Conservation (phyloP, 2,888 invertebrate species). For the Lycocerus yunnanus region DNA sequence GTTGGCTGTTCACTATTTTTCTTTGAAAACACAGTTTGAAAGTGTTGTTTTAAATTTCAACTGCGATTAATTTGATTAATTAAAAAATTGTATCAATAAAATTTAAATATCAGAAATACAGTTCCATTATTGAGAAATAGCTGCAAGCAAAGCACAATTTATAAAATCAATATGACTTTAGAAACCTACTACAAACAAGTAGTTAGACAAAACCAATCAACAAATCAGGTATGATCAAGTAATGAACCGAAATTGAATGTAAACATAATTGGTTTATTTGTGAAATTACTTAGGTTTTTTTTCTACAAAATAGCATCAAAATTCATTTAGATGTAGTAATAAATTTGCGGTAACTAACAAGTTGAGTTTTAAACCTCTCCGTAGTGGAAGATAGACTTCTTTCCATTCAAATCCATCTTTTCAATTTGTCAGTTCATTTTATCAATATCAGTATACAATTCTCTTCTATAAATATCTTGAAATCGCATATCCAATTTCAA, state of each 20-base stretch:
- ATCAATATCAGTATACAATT: slow-evolving; percentile 24
- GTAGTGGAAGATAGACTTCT: slow-evolving; percentile 11
- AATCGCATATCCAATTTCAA: slow-evolving; percentile 24
- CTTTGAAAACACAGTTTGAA: background rate
- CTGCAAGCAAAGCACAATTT: background rate
- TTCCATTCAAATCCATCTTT: slow-evolving; percentile 27
- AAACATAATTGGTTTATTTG: background rate
- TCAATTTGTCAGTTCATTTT: slow-evolving; percentile 29
- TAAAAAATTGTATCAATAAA: background rate
- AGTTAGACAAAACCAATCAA: background rate
- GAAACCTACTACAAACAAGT: background rate
- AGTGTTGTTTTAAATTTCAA: background rate
- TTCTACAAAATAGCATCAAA: background rate
- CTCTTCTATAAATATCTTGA: slow-evolving; percentile 23
- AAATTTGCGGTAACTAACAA: background rate
- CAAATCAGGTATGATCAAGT: background rate
- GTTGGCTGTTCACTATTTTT: background rate
- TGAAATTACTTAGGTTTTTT: background rate
- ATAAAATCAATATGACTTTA: background rate
- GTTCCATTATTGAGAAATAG: background rate
- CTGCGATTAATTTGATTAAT: no score
- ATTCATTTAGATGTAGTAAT: background rate
- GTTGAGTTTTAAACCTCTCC: background rate
- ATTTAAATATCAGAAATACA: background rate
- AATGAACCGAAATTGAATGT: background rate